Evolutionary conservation across 2,797 vertebrate species (phyloP), one percentile per base, ranked within the genome.

Genomic region (Botia kubotai): DNA sequence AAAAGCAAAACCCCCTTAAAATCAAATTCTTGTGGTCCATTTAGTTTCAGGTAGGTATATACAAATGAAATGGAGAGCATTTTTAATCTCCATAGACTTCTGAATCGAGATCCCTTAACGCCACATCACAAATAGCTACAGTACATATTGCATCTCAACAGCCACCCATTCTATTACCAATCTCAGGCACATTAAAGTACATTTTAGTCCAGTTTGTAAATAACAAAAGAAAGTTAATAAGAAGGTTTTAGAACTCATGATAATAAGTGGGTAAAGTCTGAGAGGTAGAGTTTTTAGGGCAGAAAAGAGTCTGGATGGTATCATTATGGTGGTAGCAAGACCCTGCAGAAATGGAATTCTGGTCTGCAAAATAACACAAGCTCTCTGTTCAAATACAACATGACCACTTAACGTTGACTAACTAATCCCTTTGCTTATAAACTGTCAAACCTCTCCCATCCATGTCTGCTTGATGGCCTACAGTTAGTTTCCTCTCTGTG

Each of bases 101-200:
- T 72, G 68, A 70, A 67, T 60, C 19, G 19, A 62, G 33, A 57
- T 71, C 79, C 73, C 63, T 74, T 72, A 83, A 81, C 58, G 74
- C 58, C 53, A 71, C 13, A 48, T 78, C 48, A 75, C 46, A 70
- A 84, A 81, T 6, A 71, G 78, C 81, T 77, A 83, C 84, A 85
- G 80, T 84, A 82, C 80, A 21, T 82, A 12, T 52, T 60, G 71
- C 53, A 75, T 75, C 66, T 66, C 58, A 46, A 57, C 52, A 63
- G 71, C 82, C 53, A 75, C 46, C 6, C 79, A 63, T 75, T 39
- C 67, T 77, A 65, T 68, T 77, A 77, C 78, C 76, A 66, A 74
- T 72, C 76, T 79, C 72, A 83, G 81, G 84, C 84, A 86, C 82
- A 77, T 83, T 52, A 48, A 80, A 80, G 72, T 74, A 78, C 26